These are phyloP conservation scores for Corvus moneduloides DNA, from an alignment of 2,113 vertebrate genomes.

Conservation along the genomic window DNA sequence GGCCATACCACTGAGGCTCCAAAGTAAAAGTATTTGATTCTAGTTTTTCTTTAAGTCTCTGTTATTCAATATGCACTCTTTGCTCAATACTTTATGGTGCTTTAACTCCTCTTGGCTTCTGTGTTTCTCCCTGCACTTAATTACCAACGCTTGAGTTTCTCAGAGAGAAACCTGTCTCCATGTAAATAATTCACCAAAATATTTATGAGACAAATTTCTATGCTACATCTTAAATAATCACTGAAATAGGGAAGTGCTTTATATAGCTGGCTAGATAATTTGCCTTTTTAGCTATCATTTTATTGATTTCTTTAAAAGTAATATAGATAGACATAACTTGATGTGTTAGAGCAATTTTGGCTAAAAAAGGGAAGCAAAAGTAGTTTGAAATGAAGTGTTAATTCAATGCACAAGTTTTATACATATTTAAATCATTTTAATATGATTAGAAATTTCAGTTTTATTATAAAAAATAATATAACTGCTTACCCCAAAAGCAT, in stretches of 20 bases:
- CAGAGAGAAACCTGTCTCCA: constrained; percentile 48
- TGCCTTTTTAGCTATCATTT: constrained; percentile 28
- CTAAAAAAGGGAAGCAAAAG: neutral
- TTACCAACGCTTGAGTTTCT: neutral
- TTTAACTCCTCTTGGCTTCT: neutral
- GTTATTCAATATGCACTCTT: neutral
- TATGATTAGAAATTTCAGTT: constrained; percentile 24
- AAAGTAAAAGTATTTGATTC: neutral
- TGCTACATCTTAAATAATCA: constrained; percentile 59
- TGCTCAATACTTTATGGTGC: neutral
- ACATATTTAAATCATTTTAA: constrained; percentile 27
- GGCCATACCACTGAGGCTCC: neutral
- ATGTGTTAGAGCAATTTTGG: neutral
- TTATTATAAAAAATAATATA: constrained; percentile 34
- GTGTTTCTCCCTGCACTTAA: neutral
- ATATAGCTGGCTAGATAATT: constrained; percentile 22
- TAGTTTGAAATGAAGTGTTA: constrained; percentile 19
- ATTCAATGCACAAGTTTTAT: neutral
- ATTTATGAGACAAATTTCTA: constrained; percentile 43
- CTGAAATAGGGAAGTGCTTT: constrained; percentile 20
- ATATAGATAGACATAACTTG: constrained; percentile 5
- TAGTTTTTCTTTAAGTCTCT: neutral
- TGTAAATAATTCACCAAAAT: constrained; percentile 62
- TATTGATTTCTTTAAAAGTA: constrained; percentile 56
- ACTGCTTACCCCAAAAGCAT: constrained; percentile 31